Base-by-base conservation (phyloP, 2,888 invertebrate species). In the Drosophila nr. fundita region DNA sequence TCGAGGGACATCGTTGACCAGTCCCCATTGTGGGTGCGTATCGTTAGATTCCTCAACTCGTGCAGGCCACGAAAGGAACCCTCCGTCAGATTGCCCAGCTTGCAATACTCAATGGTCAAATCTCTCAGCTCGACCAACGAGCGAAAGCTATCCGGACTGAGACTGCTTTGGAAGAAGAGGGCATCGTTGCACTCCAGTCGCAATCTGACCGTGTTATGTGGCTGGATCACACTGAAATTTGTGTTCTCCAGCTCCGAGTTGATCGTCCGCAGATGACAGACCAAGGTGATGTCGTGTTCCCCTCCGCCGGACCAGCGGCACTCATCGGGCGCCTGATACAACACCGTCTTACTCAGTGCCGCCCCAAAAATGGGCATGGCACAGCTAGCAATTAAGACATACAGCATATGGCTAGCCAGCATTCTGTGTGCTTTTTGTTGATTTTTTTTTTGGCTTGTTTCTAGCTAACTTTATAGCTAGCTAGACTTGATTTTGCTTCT, bases 161-260 rank as follows among this genome's bases (percentile, higher is more conserved):
- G 94, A 76, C 96, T 96, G 93, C 97, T 97, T 91, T 96, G 95
- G 76, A 96, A 96, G 94, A 96, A 95, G 82, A 97, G 95, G 73
- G 96, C 95, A 91, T 96, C 95, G 91, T 96, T 96, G 93, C 97
- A 97, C 93, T 96, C 96, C 90, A 97, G 95, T 71, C 95, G 94
- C 67, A 97, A 93, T 6, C 96, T 96, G 45, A 96, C 96, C 29
- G 97, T 97, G 91, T 97, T 96, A 90, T 97, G 97, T 45, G 96
- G 95, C 70, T 97, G 97, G 78, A 97, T 97, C 42, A 97, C 96
- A 93, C 96, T 97, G 92, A 97, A 97, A 93, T 97, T 97, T 30
- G 97, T 98, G 84, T 96, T 96, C 93, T 96, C 97, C 92, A 96
- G 96, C 93, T 97, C 97, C 94, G 97, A 97, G 93, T 97, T 97